Percentiles rank a stretch among this genome's conserved stretches.
phyloP scores from a whole-genome alignment of 2,113 vertebrate species.

The Podarcis cretensis region DNA sequence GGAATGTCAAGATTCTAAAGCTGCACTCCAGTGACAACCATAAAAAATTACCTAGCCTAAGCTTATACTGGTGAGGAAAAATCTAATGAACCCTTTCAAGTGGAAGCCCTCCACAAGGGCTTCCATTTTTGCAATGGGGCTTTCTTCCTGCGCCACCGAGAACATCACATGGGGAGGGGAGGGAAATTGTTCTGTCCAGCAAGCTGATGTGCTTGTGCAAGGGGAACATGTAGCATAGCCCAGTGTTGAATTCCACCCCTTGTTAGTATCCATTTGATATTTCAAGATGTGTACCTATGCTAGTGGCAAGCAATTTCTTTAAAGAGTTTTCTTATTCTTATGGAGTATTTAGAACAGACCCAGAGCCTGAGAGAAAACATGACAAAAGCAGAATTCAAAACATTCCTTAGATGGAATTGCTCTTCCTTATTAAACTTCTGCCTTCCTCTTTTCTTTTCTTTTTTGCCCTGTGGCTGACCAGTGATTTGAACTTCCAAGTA shows the following conservation, averaged over 20 bases:
- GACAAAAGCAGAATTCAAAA: slow-evolving; percentile 11
- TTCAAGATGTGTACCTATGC: not conserved
- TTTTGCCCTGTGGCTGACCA: not conserved
- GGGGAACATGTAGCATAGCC: too few species aligned
- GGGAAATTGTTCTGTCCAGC: too few species aligned
- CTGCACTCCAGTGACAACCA: not conserved
- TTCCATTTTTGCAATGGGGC: too few species aligned
- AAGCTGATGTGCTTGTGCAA: too few species aligned
- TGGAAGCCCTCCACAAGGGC: too few species aligned
- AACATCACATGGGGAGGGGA: too few species aligned
- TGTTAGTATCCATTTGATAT: not conserved
- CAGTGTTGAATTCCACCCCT: too few species aligned
- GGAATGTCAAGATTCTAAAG: not conserved
- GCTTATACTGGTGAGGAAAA: not conserved
- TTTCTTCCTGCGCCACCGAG: too few species aligned
- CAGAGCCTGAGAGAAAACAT: not conserved
- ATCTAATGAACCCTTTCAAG: too few species aligned
- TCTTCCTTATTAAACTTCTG: not conserved
- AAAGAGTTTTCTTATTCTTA: not conserved
- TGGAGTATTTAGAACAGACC: not conserved
- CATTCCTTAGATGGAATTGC: not conserved
- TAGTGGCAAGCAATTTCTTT: not conserved
- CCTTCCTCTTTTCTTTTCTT: not conserved
- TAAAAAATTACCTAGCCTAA: not conserved
- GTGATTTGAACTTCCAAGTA: not conserved